Evolutionary conservation across 2,113 vertebrate genomes (phyloP).

Genomic region (Mormoops blainvillei): DNA sequence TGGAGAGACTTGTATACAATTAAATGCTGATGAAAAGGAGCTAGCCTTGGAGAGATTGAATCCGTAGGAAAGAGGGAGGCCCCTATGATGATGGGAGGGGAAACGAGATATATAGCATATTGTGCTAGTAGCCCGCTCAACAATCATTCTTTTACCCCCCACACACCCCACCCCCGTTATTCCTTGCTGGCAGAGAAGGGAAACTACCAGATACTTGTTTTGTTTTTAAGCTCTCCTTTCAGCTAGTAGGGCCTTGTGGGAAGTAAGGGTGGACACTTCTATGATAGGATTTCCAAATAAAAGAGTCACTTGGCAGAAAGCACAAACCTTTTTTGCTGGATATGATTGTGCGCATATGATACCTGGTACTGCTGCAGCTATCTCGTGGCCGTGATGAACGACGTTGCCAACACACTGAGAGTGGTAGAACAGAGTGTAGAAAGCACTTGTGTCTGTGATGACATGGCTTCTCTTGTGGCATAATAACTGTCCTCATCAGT

Average conservation of each 20-base stretch:
- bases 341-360: neutral
- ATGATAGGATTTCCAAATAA: neutral
- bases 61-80: neutral
- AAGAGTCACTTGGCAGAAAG: slow-evolving; percentile 16
- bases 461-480: neutral
- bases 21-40: neutral
- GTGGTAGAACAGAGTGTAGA: neutral
- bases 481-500: neutral
- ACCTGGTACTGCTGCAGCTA: neutral
- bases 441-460: neutral
- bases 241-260: neutral
- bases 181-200: neutral
- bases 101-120: neutral
- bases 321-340: neutral
- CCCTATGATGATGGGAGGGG: neutral
- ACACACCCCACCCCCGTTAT: neutral
- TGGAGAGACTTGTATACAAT: neutral
- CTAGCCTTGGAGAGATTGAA: neutral
- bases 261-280: neutral
- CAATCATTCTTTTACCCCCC: neutral
- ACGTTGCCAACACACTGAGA: neutral
- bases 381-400: neutral
- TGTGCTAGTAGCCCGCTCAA: neutral
- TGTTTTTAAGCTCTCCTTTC: neutral
- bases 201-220: neutral